Conservation (phyloP, 2,113 vertebrate genomes). For the Lophura nycthemera region DNA sequence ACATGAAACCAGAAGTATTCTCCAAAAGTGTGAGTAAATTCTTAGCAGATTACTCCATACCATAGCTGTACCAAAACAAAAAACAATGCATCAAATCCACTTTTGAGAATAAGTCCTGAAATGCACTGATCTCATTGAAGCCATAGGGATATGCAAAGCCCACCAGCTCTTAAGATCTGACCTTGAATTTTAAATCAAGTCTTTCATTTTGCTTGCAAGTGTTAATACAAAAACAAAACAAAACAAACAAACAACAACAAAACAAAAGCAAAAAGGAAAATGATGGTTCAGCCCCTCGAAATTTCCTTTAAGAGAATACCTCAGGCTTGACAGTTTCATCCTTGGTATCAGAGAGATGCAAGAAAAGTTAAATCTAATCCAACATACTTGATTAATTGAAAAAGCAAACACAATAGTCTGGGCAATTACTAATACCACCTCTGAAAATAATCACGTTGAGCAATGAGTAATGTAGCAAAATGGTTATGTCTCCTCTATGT, state of each 20-base stretch:
- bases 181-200: constrained; percentile 56
- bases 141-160: neutral
- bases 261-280: constrained; percentile 1
- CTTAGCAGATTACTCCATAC: constrained; percentile 13
- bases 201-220: constrained; percentile 45
- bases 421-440: neutral
- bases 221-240: neutral
- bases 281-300: neutral
- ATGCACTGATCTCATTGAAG: constrained; percentile 22
- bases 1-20: constrained; percentile 11
- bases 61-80: constrained; percentile 5
- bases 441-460: neutral
- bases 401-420: neutral
- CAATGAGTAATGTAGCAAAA: neutral
- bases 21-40: constrained; percentile 36
- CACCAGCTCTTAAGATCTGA: neutral
- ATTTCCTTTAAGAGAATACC: constrained; percentile 36
- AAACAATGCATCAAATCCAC: constrained; percentile 25
- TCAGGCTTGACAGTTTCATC: constrained; percentile 22
- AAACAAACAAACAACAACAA: too few relatives aligned
- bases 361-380: neutral
- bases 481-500: neutral
- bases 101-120: constrained; percentile 9
- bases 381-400: neutral
- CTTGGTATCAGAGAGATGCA: neutral